Evolutionary conservation across 2,888 invertebrate genomes (phyloP), one percentile per base, ranked within the genome.

Genomic region (Drosophila pseudotalamancana): DNA sequence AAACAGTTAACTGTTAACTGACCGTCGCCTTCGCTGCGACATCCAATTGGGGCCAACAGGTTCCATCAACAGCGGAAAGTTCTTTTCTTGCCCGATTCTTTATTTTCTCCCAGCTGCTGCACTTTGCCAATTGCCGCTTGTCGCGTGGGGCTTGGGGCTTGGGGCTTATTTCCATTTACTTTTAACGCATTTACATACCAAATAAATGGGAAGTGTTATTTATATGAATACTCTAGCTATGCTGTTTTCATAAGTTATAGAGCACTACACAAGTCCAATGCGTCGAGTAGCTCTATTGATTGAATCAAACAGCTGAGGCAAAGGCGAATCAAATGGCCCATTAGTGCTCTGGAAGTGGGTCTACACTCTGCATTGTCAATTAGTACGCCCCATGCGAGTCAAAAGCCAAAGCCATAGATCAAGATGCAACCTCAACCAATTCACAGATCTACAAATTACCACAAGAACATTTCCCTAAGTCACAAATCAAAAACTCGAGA

Each of bases 1-100:
- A 65, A 81, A 83, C 83, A 82, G 83, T 83, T 83, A 83, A 63
- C 75, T 83, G 83, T 83, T 83, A 83, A 63, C 75, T 83, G 85
- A 81, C 85, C 82, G 82, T 40, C 62, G 42, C 34, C 25, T 8
- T 39, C 37, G 31, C 49, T 43, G 21, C 34, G 65, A 21, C 66
- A 39, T 18, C 60, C 74, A 70, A 82, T 69, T 67, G 81, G 73
- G 81, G 81, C 78, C 84, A 81, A 84, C 81, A 71, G 81, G 81
- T 78, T 81, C 76, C 49, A 34, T 55, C 65, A 67, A 54, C 35
- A 59, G 32, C 73, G 37, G 62, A 65, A 69, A 72, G 62, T 72
- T 75, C 72, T 75, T 34, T 53, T 48, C 51, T 63, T n/a, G 43
- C 34, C 40, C 37, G 51, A 42, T 51, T 71, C 62, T 40, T 51